These are phyloP conservation scores for Encarsia formosa DNA, from an alignment of 2,888 invertebrate genomes.

Conservation along the genomic window DNA sequence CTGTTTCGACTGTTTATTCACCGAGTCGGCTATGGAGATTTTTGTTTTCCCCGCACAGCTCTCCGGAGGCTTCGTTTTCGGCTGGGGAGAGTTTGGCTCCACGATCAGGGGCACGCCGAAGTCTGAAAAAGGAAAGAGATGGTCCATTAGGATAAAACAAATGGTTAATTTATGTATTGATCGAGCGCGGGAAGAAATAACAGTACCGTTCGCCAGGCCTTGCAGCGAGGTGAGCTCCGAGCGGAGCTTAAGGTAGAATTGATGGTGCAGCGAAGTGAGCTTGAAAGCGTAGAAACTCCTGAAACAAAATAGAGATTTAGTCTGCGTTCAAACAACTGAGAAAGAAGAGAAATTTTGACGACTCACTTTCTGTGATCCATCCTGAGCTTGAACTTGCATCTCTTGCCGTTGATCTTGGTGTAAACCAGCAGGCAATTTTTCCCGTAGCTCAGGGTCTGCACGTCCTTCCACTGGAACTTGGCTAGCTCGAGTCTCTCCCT, in stretches of 20 bases:
- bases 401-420: constrained; percentile 57
- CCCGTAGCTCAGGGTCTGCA: constrained; percentile 72
- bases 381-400: constrained; percentile 68
- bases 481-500: constrained; percentile 44
- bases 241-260: constrained; percentile 69
- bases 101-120: constrained; percentile 47
- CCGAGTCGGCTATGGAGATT: constrained; percentile 40
- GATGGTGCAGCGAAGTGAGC: constrained; percentile 73
- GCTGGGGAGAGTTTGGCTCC: constrained; percentile 37
- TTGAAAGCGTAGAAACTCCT: constrained; percentile 74
- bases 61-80: constrained; percentile 37
- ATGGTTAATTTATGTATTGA: too few relatives aligned
- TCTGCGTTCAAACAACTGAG: too few relatives aligned
- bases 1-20: constrained; percentile 35
- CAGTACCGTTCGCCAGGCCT: constrained; percentile 47
- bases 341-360: not conserved
- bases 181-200: too few relatives aligned
- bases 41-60: constrained; percentile 43
- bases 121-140: constrained; percentile 35
- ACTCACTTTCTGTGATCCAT: constrained; percentile 70
- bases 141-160: constrained; percentile 1
- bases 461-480: constrained; percentile 65
- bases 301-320: constrained; percentile 33
- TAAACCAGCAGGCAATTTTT: constrained; percentile 65
- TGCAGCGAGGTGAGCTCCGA: constrained; percentile 64